Base-by-base conservation (phyloP, 2,113 vertebrate species). In the Cyprinodon variegatus region DNA sequence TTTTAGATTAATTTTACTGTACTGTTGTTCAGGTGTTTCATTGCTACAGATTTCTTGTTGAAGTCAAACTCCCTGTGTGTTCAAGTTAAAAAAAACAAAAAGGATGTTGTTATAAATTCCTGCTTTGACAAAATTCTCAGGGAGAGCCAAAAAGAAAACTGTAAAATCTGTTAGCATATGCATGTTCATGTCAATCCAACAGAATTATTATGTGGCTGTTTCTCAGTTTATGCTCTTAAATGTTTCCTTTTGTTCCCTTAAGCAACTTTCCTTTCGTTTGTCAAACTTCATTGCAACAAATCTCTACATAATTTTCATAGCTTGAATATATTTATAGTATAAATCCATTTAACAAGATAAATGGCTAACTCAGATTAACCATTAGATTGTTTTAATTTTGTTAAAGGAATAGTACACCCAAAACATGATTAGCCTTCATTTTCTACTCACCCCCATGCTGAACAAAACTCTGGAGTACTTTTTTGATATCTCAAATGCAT, bases 81-180 rank as follows among this genome's bases (percentile, higher is more conserved):
- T 79, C 86, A 78, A 62, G 41, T 57, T 45, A 79, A 82, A 45
- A 63, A 43, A 81, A 69, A 74, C 8, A 37, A 77, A 72, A 65
- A 3, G 65, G 22, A 62, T 0, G 20, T 2, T n/a, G 53, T 1
- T 12, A 57, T 2, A n/a, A 10, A 11, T 11, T n/a, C 36, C 11
- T 10, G 3, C 20, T 11, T 36, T 57, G 14, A 38, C 7, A 38
- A 13, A 62, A 62, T 14, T 36, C 61, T 38, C 29, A 37, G 36
- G 7, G 36, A 15, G 13, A 61, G 36, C 2, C 29, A 61, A 38
- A 62, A 38, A 62, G 14, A 53, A 2, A 17, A 50, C 5, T 9
- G 50, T 2, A 57, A 57, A 20, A 57, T 20, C 50, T n/a, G 9
- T 57, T 7, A 14, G 20, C 50, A 57, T 20, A 6, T 57, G 50